A percentile compares a stretch with the other conserved stretches of the same genome.
These are phyloP conservation scores for Albula glossodonta DNA, from an alignment of 2,113 vertebrate species.

Conservation along the genomic window DNA sequence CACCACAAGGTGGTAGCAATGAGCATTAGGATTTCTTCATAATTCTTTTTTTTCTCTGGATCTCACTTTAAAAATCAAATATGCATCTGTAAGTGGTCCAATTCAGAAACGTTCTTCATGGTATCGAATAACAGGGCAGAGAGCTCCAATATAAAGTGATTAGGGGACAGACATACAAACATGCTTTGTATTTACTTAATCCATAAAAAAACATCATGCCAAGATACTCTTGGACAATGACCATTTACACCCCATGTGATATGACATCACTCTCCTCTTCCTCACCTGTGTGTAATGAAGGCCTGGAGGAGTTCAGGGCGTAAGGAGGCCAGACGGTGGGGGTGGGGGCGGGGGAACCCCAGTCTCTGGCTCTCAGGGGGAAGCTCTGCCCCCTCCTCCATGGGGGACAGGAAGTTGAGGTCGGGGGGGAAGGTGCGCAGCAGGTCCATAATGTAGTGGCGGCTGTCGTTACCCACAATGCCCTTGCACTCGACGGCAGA, in stretches of 20 bases:
- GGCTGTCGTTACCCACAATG: conserved; percentile 93
- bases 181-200: too few species aligned
- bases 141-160: too few species aligned
- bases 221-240: too few species aligned
- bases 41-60: too few species aligned
- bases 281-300: conserved; percentile 87
- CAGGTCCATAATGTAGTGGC: conserved; percentile 96
- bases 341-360: conserved; percentile 86
- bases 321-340: conserved; percentile 84
- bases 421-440: conserved; percentile 97
- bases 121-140: too few species aligned
- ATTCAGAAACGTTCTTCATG: too few species aligned
- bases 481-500: conserved; percentile 98
- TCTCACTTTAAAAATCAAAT: too few species aligned
- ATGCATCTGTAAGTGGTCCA: too few species aligned
- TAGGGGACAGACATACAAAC: too few species aligned
- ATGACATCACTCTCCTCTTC: not conserved
- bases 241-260: too few species aligned
- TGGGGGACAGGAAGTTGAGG: conserved; percentile 86
- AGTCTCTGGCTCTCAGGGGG: conserved; percentile 83
- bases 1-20: conserved; percentile 13
- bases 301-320: conserved; percentile 88
- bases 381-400: conserved; percentile 83
- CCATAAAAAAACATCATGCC: too few species aligned
- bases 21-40: not conserved